Base-by-base conservation (phyloP, 2,113 vertebrate species). In the Parotia lawesii region DNA sequence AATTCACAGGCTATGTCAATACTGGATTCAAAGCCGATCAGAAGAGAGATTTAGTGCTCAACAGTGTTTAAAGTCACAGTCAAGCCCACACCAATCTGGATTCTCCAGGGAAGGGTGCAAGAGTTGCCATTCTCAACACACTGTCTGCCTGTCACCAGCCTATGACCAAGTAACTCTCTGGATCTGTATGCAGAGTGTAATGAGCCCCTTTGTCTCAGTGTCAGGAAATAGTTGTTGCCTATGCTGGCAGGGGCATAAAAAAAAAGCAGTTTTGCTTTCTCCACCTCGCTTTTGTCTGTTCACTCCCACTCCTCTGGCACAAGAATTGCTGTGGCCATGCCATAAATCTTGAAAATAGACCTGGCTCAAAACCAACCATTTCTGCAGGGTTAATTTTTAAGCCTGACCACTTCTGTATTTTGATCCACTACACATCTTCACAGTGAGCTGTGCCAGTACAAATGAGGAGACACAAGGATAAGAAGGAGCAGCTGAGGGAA, bases 381-480 rank as follows among this genome's bases (percentile, higher is more conserved):
- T 91, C 45, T 85, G 10, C 51, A 69, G 33, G 23, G 29, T 70
- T 84, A 62, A 66, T 85, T 90, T 90, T 87, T 48, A 92, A 85
- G 48, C n/a, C 66, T 72, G 74, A 79, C 38, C 7, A 47, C 24
- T 56, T 87, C 19, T 21, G 13, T 72, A 4, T 70, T 93, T 82
- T 61, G n/a, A 45, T 42, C 15, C 18, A 57, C 25, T 35, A 25
- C 23, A 38, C 5, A 54, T 25, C 29, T 84, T 79, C 42, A 61
- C 25, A 66, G 70, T 9, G 9, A 57, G 56, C n/a, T 58, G 56
- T 80, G 50, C 51, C 51, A 66, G 51, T 51, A 56, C 9, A 78
- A 67, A 67, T 42, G 51, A 77, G 40, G 12, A 57, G 23, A 48
- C 10, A 77, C 22, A 77, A 84, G 47, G 35, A 44, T 35, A 75